Percentiles rank a stretch among this genome's conserved stretches.
Evolutionary conservation across 2,888 invertebrate species (phyloP).

Genomic region (Leptopilina drosophilae): DNA sequence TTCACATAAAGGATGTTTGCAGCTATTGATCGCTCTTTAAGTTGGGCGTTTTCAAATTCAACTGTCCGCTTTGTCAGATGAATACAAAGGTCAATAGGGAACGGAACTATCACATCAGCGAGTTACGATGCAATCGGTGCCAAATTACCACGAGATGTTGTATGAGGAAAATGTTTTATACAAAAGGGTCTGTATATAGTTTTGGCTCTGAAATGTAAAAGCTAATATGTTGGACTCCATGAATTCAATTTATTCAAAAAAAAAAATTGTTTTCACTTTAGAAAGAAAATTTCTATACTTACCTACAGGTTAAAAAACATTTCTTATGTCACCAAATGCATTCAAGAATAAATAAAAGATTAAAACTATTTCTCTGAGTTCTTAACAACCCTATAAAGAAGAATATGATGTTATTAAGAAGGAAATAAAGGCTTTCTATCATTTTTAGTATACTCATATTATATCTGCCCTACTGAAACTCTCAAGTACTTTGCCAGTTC

Average conservation of each 20-base stretch:
- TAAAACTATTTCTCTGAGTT: neutral
- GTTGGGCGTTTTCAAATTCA: conserved; percentile 33
- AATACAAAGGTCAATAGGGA: conserved; percentile 33
- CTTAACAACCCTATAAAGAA: neutral
- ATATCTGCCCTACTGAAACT: neutral
- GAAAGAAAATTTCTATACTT: neutral
- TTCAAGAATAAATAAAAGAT: neutral
- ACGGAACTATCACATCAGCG: conserved; percentile 34
- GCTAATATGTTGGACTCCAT: neutral
- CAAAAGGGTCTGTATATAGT: conserved; percentile 20
- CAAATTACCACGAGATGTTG: conserved; percentile 36
- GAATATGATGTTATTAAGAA: neutral
- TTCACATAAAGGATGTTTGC: conserved; percentile 28
- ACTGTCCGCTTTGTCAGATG: conserved; percentile 36
- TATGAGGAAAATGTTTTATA: conserved; percentile 26
- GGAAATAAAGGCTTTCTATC: neutral
- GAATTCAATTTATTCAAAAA: neutral
- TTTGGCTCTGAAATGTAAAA: conserved; percentile 28
- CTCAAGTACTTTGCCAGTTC: neutral
- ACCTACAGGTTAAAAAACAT: too few relatives aligned
- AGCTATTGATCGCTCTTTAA: conserved; percentile 24
- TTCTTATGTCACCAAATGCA: too few relatives aligned
- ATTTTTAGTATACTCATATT: neutral
- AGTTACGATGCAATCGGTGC: conserved; percentile 33
- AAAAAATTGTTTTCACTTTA: neutral